phyloP scores from a whole-genome alignment of 1,140 invertebrate genomes.

The Leptopilina boulardi region DNA sequence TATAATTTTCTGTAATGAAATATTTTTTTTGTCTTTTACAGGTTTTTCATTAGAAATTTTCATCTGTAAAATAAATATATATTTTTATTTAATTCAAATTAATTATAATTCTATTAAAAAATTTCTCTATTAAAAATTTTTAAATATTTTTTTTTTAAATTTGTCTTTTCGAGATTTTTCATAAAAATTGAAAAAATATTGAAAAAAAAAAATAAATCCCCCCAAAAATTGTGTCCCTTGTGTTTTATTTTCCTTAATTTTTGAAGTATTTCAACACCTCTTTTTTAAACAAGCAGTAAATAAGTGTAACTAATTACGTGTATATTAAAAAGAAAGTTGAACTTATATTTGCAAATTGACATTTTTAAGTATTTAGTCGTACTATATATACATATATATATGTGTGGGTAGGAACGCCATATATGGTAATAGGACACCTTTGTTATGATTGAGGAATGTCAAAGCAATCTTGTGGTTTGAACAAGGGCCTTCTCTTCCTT shows the following conservation, averaged over 20 bases:
- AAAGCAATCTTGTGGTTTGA: conserved; percentile 56
- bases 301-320: conserved; percentile 28
- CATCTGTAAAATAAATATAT: no score
- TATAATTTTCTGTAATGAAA: no score
- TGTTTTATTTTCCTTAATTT: not conserved
- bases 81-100: no score
- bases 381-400: not conserved
- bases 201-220: no score
- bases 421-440: conserved; percentile 36
- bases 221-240: no score
- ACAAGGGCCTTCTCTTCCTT: conserved; percentile 42
- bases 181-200: no score
- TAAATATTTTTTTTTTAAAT: no score
- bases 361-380: not conserved
- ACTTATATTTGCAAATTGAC: not conserved
- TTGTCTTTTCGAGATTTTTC: no score
- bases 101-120: no score
- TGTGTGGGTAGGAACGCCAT: not conserved
- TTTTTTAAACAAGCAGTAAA: not conserved
- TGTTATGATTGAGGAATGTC: conserved; percentile 63
- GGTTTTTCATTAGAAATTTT: no score
- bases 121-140: no score
- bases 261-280: conserved; percentile 21
- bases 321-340: not conserved
- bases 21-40: no score